Conservation (phyloP, 2,888 invertebrate species). For the Scelioninae gen. 2 region DNA sequence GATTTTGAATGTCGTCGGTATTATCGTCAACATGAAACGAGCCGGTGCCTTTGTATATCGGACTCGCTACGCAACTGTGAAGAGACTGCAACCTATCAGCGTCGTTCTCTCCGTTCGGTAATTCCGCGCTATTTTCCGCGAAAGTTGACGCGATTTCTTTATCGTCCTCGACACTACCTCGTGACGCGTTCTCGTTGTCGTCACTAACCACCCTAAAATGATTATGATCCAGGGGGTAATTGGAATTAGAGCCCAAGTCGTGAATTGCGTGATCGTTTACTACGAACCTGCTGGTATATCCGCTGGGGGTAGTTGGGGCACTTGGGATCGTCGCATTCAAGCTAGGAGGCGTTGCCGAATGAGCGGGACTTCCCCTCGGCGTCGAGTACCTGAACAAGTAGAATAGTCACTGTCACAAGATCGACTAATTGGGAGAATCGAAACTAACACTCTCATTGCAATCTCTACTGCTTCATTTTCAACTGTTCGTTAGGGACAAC, state of each 20-base stretch:
- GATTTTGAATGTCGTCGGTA: slow-evolving; percentile 40
- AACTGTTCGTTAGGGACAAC: slow-evolving; percentile 26
- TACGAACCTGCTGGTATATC: slow-evolving; percentile 82
- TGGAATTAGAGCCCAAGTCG: slow-evolving; percentile 71
- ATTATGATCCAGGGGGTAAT: slow-evolving; percentile 72
- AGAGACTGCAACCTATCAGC: slow-evolving; percentile 60
- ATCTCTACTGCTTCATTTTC: slow-evolving; percentile 25
- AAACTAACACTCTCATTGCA: slow-evolving; percentile 28
- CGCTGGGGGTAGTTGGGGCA: slow-evolving; percentile 72
- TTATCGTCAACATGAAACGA: slow-evolving; percentile 44
- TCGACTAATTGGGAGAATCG: slow-evolving; percentile 31
- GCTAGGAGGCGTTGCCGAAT: slow-evolving; percentile 65
- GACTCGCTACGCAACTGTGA: slow-evolving; percentile 49
- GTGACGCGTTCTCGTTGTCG: slow-evolving; percentile 60
- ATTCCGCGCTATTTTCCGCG: slow-evolving; percentile 52
- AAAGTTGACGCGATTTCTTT: slow-evolving; percentile 46
- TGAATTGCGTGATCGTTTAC: slow-evolving; percentile 70
- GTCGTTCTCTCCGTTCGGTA: slow-evolving; percentile 39
- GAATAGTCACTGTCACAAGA: slow-evolving; percentile 58
- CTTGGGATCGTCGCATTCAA: slow-evolving; percentile 61
- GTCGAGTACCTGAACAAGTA: slow-evolving; percentile 71
- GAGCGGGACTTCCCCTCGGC: slow-evolving; percentile 73
- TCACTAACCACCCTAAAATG: slow-evolving; percentile 72
- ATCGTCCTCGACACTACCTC: slow-evolving; percentile 52
- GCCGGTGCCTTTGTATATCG: slow-evolving; percentile 47